These are phyloP conservation scores for Eulemur albifrons DNA, from an alignment of 2,797 vertebrate genomes.

Conservation along the genomic window DNA sequence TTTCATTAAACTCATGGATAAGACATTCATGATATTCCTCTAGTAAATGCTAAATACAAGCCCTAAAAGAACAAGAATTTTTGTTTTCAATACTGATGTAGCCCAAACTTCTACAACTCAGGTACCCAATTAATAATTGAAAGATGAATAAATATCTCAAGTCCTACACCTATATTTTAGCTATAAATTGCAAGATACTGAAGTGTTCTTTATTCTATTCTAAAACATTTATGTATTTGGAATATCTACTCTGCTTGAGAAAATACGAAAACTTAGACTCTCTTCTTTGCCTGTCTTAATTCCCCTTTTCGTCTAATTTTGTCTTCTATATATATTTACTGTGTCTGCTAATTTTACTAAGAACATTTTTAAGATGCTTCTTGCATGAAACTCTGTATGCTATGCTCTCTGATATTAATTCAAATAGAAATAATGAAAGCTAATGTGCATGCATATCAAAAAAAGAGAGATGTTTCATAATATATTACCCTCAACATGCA, in stretches of 20 bases:
- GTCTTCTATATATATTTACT: not conserved
- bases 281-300: not conserved
- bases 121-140: not conserved
- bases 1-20: not conserved
- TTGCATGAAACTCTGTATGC: not conserved
- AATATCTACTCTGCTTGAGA: not conserved
- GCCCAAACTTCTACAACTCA: not conserved
- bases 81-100: not conserved
- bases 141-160: not conserved
- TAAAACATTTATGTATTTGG: not conserved
- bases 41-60: not conserved
- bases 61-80: not conserved
- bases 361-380: conserved; percentile 19
- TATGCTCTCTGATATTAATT: conserved; percentile 4
- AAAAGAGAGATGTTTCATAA: conserved; percentile 25
- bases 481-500: not conserved
- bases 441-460: conserved; percentile 32
- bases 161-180: not conserved
- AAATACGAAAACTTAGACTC: not conserved
- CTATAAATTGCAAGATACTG: not conserved
- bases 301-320: not conserved
- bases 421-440: conserved; percentile 43
- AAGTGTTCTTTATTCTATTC: not conserved
- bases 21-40: not conserved
- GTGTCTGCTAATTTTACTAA: not conserved